Evolutionary conservation across 2,888 invertebrate genomes (phyloP), one percentile per base, ranked within the genome.

Genomic region (Pseudanteris insignis): DNA sequence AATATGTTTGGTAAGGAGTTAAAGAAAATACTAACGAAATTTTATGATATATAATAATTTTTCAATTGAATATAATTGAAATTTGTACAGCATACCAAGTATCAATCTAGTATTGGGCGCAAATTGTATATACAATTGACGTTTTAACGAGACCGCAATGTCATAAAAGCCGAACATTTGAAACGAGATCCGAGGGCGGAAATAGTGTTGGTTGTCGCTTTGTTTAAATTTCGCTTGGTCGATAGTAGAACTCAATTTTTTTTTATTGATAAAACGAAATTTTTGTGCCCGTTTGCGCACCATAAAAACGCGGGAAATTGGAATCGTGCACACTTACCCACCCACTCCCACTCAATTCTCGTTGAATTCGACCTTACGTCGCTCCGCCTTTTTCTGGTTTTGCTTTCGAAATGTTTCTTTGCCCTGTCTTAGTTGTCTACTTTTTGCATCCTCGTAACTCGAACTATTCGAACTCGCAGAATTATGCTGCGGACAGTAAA

Each of bases 341-440:
- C 47, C 59, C 41, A 41, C 53, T 53, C 48, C 47, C 25, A 29
- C 51, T 53, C 51, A 37, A 53, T 53, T 53, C 53, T 53, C 60
- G 60, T 54, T 54, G 44, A 61, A 48, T 61, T 54, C 54, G 60
- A 61, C 60, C 26, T 54, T 50, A 50, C 54, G 48, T 62, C 40
- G 62, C 55, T 46, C 62, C 62, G 62, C 62, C 62, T 62, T 62
- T 62, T 62, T 62, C 62, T 46, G 25, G 33, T 62, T 47, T 29
- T 47, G 47, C 57, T 32, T 48, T 25, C 18, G 24, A 41, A 61
- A 50, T 54, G 60, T 50, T 44, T 50, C 48, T 61, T 54, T 36
- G 38, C 40, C 44, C 40, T 34, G 47, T 32, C 57, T 51, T 57
- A 44, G 37, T 62, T 57, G 40, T 47, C 37, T 53, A 36, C 36